These are phyloP conservation scores for Thaumetopoea pityocampa DNA, from an alignment of 1,140 invertebrate species.

Conservation along the genomic window DNA sequence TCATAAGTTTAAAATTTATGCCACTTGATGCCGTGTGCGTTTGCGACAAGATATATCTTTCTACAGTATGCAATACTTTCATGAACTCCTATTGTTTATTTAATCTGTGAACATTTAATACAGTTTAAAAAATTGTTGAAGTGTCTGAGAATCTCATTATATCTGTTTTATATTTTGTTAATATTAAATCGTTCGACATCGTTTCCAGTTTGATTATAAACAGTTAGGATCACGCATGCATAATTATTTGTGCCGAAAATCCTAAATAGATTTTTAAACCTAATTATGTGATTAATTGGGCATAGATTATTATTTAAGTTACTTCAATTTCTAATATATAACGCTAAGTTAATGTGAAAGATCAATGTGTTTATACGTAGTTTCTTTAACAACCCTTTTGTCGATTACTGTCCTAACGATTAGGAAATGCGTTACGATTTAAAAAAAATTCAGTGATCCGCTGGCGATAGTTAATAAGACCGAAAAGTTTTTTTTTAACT, in stretches of 20 bases:
- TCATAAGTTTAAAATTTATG: too few relatives aligned
- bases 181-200: too few relatives aligned
- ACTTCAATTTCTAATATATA: constrained; percentile 6
- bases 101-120: too few relatives aligned
- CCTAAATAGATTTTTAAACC: constrained; percentile 11
- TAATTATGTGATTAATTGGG: constrained; percentile 2
- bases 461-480: constrained; percentile 46
- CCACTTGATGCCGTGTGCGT: too few relatives aligned
- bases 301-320: constrained; percentile 5
- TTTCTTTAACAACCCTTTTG: constrained; percentile 16
- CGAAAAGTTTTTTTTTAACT: constrained; percentile 48
- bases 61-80: too few relatives aligned
- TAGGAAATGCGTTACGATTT: constrained; percentile 11
- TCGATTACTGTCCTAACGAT: constrained; percentile 35
- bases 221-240: not conserved
- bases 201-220: too few relatives aligned
- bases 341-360: constrained; percentile 5
- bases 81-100: too few relatives aligned
- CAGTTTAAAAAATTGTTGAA: too few relatives aligned
- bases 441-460: constrained; percentile 13
- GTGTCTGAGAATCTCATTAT: too few relatives aligned
- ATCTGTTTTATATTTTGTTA: too few relatives aligned
- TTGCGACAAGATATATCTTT: too few relatives aligned
- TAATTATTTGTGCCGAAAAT: constrained; percentile 10
- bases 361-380: not conserved